Base-by-base conservation (phyloP, 2,888 invertebrate genomes). In the Morpho deidamia region DNA sequence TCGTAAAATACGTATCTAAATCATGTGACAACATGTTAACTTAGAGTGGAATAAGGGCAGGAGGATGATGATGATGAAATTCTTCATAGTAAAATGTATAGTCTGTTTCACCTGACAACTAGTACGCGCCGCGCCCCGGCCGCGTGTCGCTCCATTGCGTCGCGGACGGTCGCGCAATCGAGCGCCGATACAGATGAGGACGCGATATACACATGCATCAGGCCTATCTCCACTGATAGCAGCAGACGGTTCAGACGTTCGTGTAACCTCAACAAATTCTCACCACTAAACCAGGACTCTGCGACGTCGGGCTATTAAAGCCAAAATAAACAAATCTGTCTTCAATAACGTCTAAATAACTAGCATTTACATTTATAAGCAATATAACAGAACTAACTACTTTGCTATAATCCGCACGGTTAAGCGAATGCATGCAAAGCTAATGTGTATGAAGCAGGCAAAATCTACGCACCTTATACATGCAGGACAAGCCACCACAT, bases 121-220 rank as follows among this genome's bases (percentile, higher is more conserved):
- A 84, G 56, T 1, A 85, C 84, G 2, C 65, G 61, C 1, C 76
- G 67, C 10, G 48, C 9, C 0, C 23, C 39, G 9, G 57, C 46
- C 1, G 81, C 83, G 59, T 87, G 82, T 0, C 75, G 64, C 53
- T 86, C 83, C 72, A 89, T 76, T 0, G 89, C 82, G 51, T 85
- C 84, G 1, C 76, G 67, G 2, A 88, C 61, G 1, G 78, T 78
- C 51, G 60, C 76, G 63, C 90, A 90, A 61, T 91, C 91, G n/a
- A 91, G 67, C 1, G 92, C 91, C 7, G 90, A 87, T 2, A 92
- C 90, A 0, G 91, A 88, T 41, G 71, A 77, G 54, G 90, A 83
- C 7, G 93, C 92, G 62, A 92, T 87, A 71, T 93, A 94, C 58
- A 94, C 80, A 32, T 90, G 83, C 63, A 91, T 86, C 64, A 91